Conservation (phyloP, 2,113 vertebrate species). For the Petrocephalus microphthalmus region DNA sequence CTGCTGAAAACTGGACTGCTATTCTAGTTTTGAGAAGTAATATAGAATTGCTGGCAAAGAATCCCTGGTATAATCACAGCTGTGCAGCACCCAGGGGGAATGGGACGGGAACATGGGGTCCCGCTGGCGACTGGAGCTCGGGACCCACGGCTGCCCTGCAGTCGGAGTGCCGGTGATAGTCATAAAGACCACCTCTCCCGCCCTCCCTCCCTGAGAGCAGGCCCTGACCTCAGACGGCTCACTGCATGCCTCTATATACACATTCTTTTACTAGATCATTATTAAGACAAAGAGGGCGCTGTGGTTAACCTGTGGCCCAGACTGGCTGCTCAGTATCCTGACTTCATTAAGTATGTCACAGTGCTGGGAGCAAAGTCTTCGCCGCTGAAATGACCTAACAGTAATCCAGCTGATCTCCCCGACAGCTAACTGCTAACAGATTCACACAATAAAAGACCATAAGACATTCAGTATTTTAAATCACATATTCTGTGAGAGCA, state of each 20-base stretch:
- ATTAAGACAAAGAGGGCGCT: not conserved
- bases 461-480: not conserved
- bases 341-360: not conserved
- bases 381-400: not conserved
- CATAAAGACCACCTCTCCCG: not conserved
- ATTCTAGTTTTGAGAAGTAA: not conserved
- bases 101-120: not conserved
- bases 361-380: not conserved
- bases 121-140: not conserved
- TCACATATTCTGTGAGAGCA: not conserved
- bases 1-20: not conserved
- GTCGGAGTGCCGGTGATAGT: not conserved
- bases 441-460: not conserved
- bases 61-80: not conserved
- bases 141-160: not conserved
- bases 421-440: not conserved
- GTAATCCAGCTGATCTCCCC: not conserved
- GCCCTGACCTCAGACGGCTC: not conserved
- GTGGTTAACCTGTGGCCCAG: not conserved
- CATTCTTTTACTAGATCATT: not conserved
- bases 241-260: not conserved
- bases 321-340: not conserved
- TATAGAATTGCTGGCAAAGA: not conserved
- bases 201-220: no score
- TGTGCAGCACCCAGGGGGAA: not conserved